A percentile compares a stretch with the other conserved stretches of the same genome.
Conservation (phyloP, 2,888 invertebrate species). For the Clivina fossor region DNA sequence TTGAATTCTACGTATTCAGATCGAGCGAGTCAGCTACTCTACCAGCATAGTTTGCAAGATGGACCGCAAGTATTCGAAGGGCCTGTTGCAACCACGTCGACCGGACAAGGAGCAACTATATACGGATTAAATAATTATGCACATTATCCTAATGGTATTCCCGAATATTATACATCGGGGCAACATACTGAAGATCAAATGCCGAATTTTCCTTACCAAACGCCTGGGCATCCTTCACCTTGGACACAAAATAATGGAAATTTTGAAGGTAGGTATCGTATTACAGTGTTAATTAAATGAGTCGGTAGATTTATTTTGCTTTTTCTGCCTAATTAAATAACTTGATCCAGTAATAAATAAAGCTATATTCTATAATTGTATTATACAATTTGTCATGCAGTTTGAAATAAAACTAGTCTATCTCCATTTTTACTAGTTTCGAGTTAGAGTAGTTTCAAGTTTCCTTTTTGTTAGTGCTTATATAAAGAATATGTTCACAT, state of each 20-base stretch:
- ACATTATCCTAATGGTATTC: neutral
- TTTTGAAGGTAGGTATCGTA: constrained; percentile 21
- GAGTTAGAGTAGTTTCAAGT: too few species aligned
- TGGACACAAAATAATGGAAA: constrained; percentile 15
- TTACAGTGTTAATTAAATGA: too few species aligned
- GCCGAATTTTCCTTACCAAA: neutral
- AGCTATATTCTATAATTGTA: too few species aligned
- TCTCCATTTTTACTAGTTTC: too few species aligned
- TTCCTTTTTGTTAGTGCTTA: too few species aligned
- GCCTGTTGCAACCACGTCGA: constrained; percentile 2
- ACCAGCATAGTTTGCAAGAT: constrained; percentile 11
- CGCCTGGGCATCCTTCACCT: constrained; percentile 1
- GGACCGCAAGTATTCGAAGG: neutral
- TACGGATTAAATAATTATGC: constrained; percentile 14
- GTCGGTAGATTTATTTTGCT: too few species aligned
- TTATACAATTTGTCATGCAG: too few species aligned
- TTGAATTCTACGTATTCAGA: constrained; percentile 61
- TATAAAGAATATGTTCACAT: too few species aligned
- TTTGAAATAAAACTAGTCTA: too few species aligned
- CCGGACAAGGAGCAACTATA: constrained; percentile 8
- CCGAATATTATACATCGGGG: neutral
- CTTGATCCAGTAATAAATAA: too few species aligned
- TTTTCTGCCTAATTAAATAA: too few species aligned
- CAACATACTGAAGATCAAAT: constrained; percentile 17
- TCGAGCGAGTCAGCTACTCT: constrained; percentile 46